A percentile compares a stretch with the other conserved stretches of the same genome.
Evolutionary conservation across 2,888 invertebrate species (phyloP).

Genomic region (Dynastes tityus): DNA sequence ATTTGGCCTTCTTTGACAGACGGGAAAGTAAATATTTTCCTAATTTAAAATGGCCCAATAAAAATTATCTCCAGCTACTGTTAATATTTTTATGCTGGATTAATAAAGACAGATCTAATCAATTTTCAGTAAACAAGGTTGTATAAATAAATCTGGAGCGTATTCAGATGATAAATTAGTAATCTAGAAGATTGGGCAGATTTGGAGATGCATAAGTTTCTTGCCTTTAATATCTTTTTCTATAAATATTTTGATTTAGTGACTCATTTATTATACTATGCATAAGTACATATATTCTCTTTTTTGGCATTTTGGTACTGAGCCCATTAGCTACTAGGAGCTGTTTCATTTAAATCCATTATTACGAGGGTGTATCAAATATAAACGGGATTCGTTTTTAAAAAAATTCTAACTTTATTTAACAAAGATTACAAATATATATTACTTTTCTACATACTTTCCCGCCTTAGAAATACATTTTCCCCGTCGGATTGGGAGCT

Average conservation of each 20-base stretch:
- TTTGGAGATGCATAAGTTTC: background rate
- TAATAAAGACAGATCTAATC: conserved; percentile 35
- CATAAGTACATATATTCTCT: no score
- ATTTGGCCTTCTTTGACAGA: conserved; percentile 36
- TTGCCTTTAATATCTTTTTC: background rate
- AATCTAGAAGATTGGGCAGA: conserved; percentile 3
- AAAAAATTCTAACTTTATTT: no score
- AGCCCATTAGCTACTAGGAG: no score
- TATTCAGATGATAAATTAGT: conserved; percentile 10
- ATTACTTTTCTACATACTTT: no score
- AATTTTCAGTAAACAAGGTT: conserved; percentile 21
- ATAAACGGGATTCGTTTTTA: no score
- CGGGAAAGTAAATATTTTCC: conserved; percentile 40
- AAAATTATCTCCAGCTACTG: conserved; percentile 30
- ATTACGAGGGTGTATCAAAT: no score
- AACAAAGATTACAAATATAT: no score
- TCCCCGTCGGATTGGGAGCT: no score
- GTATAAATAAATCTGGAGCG: conserved; percentile 14
- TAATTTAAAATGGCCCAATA: conserved; percentile 29
- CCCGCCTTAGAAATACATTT: no score
- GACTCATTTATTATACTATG: background rate
- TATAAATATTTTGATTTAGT: conserved; percentile 19
- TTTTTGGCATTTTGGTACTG: no score
- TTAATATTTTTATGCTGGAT: conserved; percentile 37
- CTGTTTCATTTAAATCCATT: no score